Base-by-base conservation (phyloP, 2,113 vertebrate genomes). In the Ginglymostoma cirratum region DNA sequence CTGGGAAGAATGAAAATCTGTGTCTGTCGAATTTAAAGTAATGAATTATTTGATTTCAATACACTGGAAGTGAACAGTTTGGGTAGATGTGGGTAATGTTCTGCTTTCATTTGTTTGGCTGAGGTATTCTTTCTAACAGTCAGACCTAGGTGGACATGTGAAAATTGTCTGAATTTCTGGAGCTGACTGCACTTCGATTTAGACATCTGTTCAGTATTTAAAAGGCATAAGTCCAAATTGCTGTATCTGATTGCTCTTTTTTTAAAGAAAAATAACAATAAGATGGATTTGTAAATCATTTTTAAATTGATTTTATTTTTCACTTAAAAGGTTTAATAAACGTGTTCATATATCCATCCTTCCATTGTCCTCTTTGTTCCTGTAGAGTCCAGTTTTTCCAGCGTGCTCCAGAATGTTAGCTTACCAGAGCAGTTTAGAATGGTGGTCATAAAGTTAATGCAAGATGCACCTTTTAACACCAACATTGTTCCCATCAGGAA, bases 221-320 rank as follows among this genome's bases (percentile, higher is more conserved):
- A 93, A 67, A n/a, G 1, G 5, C n/a, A 61, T n/a, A 15, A 65
- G 34, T 89, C 78, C 12, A 48, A 89, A 66, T n/a, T 38, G 55
- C 89, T 38, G n/a, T 38, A 66, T n/a, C 34, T 93, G 61, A 38
- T 65, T 93, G 38, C 10, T 38, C 17, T 66, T 8, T 61, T 12
- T 61, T 48, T 48, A 48, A 48, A 2, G 12, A 61, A 61, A 61
- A 38, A 38, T 21, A 66, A 34, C 61, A 66, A 92, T 5, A 92
- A 92, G 89, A 93, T 93, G 89, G 34, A 66, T 93, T 93, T 93
- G 89, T 93, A 93, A 93, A 93, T 93, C 14, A 67, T 66, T 92
- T 93, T 93, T 66, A 93, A 93, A 65, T 21, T 55, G 55, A 92
- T 66, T 87, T 93, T 93, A 93, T 66, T 93, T 93, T 93, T 93